Conservation (phyloP, 2,797 vertebrate species). For the Muraenolepis orangiensis region DNA sequence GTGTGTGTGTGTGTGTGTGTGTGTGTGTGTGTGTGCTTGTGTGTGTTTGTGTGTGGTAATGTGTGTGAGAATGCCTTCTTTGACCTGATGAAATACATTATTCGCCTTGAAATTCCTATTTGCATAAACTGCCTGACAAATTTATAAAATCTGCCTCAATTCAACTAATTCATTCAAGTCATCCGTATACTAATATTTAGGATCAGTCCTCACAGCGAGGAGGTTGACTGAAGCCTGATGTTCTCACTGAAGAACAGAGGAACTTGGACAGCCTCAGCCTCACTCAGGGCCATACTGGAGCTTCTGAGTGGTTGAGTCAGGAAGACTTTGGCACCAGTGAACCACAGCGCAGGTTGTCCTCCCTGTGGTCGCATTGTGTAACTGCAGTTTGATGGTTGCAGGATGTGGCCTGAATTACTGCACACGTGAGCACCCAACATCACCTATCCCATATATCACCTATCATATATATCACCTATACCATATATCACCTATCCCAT, state of each 20-base stretch:
- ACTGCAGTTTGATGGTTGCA: slow-evolving; percentile 70
- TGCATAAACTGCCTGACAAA: neutral
- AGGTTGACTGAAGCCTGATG: neutral
- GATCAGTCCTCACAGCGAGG: neutral
- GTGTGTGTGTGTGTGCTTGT: too few species aligned
- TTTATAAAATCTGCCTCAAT: neutral
- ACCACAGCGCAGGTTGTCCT: slow-evolving; percentile 65
- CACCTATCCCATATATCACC: too few species aligned
- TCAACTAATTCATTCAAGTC: neutral
- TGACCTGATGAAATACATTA: neutral
- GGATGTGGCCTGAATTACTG: slow-evolving; percentile 51
- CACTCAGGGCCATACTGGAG: neutral
- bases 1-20: slow-evolving; percentile 13
- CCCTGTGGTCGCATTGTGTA: slow-evolving; percentile 73
- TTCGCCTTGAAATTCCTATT: neutral
- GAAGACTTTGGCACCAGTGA: slow-evolving; percentile 51
- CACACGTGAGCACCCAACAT: too few species aligned
- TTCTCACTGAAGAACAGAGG: neutral
- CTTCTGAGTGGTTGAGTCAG: neutral
- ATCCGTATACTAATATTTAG: neutral
- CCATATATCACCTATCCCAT: neutral
- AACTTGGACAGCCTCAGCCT: neutral
- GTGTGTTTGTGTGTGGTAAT: too few species aligned
- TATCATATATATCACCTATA: neutral
- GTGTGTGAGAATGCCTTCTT: neutral